These are phyloP conservation scores for Pomacea maculata DNA, from an alignment of 1,140 invertebrate genomes.

Conservation along the genomic window DNA sequence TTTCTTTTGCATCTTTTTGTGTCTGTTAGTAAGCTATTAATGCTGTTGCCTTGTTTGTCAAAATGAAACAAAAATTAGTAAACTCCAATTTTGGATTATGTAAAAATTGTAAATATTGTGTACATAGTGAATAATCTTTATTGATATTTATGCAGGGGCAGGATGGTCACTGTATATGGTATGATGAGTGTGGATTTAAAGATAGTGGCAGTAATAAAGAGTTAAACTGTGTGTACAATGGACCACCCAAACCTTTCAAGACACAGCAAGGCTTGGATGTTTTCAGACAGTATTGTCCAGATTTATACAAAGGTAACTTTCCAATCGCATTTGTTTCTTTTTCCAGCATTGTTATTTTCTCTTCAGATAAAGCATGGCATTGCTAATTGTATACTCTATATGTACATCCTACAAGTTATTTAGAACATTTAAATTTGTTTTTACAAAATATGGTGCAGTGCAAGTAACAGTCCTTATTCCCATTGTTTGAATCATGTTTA, in stretches of 20 bases:
- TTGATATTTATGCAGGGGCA: conserved; percentile 21
- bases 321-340: background rate
- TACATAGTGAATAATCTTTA: background rate
- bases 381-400: background rate
- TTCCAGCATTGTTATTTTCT: background rate
- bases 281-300: conserved; percentile 76
- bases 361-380: too few relatives aligned
- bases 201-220: conserved; percentile 42
- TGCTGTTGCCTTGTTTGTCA: too few relatives aligned
- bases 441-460: background rate
- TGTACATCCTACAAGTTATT: background rate
- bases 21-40: too few relatives aligned
- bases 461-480: too few relatives aligned
- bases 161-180: conserved; percentile 79
- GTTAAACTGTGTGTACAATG: conserved; percentile 78
- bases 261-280: conserved; percentile 64
- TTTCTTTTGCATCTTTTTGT: too few relatives aligned
- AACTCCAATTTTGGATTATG: too few relatives aligned
- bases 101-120: too few relatives aligned
- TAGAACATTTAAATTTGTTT: background rate
- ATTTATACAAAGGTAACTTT: conserved; percentile 53
- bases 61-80: too few relatives aligned
- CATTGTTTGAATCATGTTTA: too few relatives aligned
- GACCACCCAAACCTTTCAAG: conserved; percentile 72
- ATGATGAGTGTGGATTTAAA: conserved; percentile 73